phyloP scores from a whole-genome alignment of 2,797 vertebrate species.

The Lepilemur ruficaudatus region DNA sequence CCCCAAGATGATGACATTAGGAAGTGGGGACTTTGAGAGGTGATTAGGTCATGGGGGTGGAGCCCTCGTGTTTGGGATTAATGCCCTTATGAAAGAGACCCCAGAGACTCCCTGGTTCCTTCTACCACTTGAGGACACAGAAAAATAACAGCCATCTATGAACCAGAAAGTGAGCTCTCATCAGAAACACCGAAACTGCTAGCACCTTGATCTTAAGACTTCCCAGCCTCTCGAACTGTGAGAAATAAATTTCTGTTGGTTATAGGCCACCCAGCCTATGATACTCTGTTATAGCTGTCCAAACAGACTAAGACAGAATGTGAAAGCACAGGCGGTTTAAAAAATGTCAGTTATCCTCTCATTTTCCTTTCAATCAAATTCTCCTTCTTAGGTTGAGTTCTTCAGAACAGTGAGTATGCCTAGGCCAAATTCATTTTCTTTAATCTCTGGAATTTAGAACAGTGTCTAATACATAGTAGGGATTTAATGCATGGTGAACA shows the following conservation, averaged over 20 bases:
- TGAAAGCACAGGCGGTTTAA: neutral
- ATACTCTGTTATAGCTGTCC: neutral
- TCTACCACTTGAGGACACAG: neutral
- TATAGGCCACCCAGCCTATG: neutral
- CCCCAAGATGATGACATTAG: neutral
- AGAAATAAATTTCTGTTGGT: neutral
- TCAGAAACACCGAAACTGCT: neutral
- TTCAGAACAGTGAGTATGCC: neutral
- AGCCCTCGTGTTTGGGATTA: neutral
- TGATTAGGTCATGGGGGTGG: neutral
- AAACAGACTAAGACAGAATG: neutral
- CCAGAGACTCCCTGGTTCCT: neutral
- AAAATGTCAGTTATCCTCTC: neutral
- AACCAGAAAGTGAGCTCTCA: neutral
- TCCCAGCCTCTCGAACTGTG: neutral
- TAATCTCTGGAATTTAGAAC: neutral
- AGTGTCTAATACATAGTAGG: neutral
- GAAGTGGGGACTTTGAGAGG: neutral
- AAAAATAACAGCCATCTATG: neutral
- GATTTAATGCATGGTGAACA: neutral
- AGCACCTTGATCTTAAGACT: neutral
- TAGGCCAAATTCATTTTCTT: neutral
- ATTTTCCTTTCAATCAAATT: neutral
- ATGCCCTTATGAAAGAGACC: neutral
- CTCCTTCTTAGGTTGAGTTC: neutral